These are phyloP conservation scores for Neelides folsomi DNA, from an alignment of 2,888 invertebrate species.

Conservation along the genomic window DNA sequence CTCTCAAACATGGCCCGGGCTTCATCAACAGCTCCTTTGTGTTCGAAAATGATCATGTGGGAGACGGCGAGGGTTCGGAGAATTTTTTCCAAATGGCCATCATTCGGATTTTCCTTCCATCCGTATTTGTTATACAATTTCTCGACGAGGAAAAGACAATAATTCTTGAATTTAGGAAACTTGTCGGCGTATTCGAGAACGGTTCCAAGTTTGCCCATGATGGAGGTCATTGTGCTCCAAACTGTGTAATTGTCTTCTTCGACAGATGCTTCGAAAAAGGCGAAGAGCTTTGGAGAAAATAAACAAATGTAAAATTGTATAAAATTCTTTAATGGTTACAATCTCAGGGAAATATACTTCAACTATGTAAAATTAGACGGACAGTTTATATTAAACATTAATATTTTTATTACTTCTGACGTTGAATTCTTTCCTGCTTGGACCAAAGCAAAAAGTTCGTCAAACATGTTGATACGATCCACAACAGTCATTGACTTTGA, in stretches of 20 bases:
- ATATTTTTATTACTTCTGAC: constrained; percentile 40
- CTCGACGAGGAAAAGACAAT: too few relatives aligned
- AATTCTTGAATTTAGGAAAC: too few relatives aligned
- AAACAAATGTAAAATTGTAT: not conserved
- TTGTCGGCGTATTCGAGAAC: too few relatives aligned
- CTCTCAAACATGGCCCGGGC: constrained; percentile 15
- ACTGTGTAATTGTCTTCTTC: constrained; percentile 85
- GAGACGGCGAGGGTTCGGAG: constrained; percentile 14
- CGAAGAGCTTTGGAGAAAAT: constrained; percentile 39
- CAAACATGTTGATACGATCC: constrained; percentile 76
- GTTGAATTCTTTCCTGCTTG: constrained; percentile 73
- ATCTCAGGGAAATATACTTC: not conserved
- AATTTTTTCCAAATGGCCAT: constrained; percentile 11
- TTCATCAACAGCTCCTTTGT: constrained; percentile 8
- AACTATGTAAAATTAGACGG: not conserved
- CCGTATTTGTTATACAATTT: too few relatives aligned
- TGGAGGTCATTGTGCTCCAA: constrained; percentile 72
- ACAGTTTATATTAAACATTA: not conserved
- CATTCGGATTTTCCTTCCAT: not conserved
- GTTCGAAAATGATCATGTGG: constrained; percentile 15
- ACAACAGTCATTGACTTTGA: constrained; percentile 62
- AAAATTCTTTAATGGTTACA: too few relatives aligned
- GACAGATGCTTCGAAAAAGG: constrained; percentile 68
- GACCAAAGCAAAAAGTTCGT: constrained; percentile 84
- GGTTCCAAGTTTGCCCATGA: too few relatives aligned